Evolutionary conservation across 2,797 vertebrate genomes (phyloP).

Genomic region (Leptodactylus fallax): DNA sequence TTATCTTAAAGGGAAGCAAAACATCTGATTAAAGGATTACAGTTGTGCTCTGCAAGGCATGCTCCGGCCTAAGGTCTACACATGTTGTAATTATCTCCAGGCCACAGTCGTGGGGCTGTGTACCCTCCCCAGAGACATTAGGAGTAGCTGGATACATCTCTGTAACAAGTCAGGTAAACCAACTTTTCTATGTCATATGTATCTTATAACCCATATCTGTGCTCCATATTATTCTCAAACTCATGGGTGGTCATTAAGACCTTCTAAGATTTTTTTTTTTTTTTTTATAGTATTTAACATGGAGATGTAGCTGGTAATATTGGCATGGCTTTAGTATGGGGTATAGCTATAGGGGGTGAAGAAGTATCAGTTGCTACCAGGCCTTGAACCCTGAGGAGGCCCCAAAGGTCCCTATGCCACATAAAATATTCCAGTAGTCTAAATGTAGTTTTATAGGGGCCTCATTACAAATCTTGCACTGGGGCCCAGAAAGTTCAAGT

Average conservation of each 20-base stretch:
- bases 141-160: constrained; percentile 37
- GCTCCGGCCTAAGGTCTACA: constrained; percentile 35
- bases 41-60: constrained; percentile 48
- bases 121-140: constrained; percentile 66
- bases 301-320: neutral
- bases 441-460: too few species aligned
- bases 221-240: neutral
- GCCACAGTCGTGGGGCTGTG: constrained; percentile 75
- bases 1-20: constrained; percentile 73
- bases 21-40: constrained; percentile 73
- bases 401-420: too few species aligned
- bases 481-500: too few species aligned
- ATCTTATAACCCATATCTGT: constrained; percentile 28
- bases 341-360: neutral
- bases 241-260: constrained; percentile 42
- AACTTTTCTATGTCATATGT: constrained; percentile 16
- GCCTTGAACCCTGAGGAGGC: too few species aligned
- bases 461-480: too few species aligned
- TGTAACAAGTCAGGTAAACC: constrained; percentile 52
- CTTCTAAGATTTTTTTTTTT: neutral
- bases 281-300: neutral
- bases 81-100: constrained; percentile 73
- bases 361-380: too few species aligned
- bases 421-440: too few species aligned
- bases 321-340: neutral